Evolutionary conservation across 2,888 invertebrate genomes (phyloP).

Genomic region (Acrobasis suavella): DNA sequence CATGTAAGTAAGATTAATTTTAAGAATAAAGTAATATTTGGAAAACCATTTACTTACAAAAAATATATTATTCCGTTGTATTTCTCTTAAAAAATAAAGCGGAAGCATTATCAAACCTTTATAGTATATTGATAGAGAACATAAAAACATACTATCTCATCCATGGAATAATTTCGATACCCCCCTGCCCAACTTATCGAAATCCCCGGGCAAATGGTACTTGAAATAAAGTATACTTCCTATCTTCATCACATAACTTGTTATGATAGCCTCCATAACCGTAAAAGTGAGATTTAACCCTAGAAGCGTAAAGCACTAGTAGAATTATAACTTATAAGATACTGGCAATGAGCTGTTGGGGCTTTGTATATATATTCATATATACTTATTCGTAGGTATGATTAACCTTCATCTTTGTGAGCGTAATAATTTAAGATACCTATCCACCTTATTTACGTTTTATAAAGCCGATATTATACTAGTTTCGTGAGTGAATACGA

Average conservation of each 20-base stretch:
- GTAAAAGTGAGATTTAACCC: conserved; percentile 18
- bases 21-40: too few species aligned
- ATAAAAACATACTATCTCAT: background rate
- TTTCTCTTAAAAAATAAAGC: background rate
- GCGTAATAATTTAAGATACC: too few species aligned
- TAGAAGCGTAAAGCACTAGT: conserved; percentile 1
- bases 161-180: conserved; percentile 13
- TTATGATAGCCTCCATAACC: conserved; percentile 14
- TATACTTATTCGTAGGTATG: too few species aligned
- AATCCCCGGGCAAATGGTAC: conserved; percentile 11
- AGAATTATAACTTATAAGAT: conserved; percentile 4
- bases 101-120: background rate
- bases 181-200: conserved; percentile 4
- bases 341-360: background rate
- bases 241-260: conserved; percentile 17
- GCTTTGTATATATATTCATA: background rate
- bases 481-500: too few species aligned
- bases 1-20: too few species aligned
- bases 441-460: too few species aligned
- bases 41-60: too few species aligned
- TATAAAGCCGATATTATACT: too few species aligned
- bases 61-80: too few species aligned
- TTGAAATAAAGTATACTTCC: conserved; percentile 16
- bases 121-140: background rate
- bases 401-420: too few species aligned